Percentiles rank a stretch among this genome's conserved stretches.
Evolutionary conservation across 2,113 vertebrate species (phyloP).

Genomic region (Corythaixoides concolor): DNA sequence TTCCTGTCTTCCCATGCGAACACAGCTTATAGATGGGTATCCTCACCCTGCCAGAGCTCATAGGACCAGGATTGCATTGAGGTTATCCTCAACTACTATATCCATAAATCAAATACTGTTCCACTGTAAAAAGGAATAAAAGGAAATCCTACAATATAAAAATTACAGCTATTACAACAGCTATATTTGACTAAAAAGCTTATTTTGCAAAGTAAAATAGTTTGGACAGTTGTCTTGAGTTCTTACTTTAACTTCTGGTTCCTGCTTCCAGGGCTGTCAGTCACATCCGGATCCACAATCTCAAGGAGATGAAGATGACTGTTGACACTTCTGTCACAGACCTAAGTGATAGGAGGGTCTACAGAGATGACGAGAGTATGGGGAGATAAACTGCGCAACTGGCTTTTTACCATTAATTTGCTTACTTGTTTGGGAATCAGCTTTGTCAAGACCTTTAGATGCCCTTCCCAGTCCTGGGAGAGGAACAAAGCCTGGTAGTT

Average conservation of each 20-base stretch:
- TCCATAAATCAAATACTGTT: background rate
- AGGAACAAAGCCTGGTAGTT: background rate
- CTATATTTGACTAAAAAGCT: background rate
- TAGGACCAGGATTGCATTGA: background rate
- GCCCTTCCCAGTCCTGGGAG: background rate
- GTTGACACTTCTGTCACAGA: background rate
- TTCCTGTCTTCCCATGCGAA: background rate
- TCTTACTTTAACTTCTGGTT: background rate
- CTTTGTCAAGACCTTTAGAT: background rate
- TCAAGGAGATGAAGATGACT: background rate
- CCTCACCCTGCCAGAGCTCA: accelerated
- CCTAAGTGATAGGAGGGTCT: background rate
- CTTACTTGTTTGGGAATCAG: background rate
- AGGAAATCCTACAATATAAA: background rate
- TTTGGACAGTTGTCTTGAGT: background rate
- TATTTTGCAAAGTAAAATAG: background rate
- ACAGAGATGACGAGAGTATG: background rate
- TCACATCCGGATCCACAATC: accelerated
- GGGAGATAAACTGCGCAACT: background rate
- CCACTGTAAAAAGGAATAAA: background rate
- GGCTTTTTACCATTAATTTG: background rate
- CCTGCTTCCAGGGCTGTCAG: background rate
- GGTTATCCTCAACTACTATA: background rate
- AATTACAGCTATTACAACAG: background rate
- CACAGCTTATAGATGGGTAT: background rate